These are phyloP conservation scores for Eira barbara DNA, from an alignment of 2,113 vertebrate genomes.

Conservation along the genomic window DNA sequence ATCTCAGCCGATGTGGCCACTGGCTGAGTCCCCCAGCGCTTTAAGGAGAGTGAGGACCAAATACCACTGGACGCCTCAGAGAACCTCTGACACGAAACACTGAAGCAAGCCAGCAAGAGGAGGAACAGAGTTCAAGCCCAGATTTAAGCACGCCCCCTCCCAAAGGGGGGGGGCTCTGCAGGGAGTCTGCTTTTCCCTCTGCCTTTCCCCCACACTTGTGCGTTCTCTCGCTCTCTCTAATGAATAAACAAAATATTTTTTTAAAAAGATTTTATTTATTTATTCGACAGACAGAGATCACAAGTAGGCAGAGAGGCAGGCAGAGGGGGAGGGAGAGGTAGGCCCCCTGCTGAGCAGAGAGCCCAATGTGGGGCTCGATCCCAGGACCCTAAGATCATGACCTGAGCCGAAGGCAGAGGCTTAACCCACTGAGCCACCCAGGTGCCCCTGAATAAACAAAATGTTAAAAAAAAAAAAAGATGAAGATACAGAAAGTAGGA, in stretches of 20 bases:
- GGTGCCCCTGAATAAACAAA: background rate
- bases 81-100: background rate
- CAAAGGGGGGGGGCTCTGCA: background rate
- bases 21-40: background rate
- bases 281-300: too few relatives aligned
- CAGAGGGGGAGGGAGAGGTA: too few relatives aligned
- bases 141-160: accelerated
- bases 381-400: too few relatives aligned
- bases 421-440: too few relatives aligned
- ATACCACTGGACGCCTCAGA: background rate
- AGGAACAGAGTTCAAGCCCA: background rate
- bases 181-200: background rate
- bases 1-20: accelerated
- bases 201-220: background rate
- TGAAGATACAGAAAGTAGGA: background rate
- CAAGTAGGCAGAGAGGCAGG: too few relatives aligned
- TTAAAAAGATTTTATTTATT: too few relatives aligned
- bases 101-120: background rate
- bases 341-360: too few relatives aligned
- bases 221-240: background rate
- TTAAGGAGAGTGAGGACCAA: background rate
- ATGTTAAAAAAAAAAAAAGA: background rate
- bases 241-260: background rate
- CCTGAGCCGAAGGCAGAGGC: too few relatives aligned
- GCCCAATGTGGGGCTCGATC: too few relatives aligned